Evolutionary conservation across 2,888 invertebrate species (phyloP), one percentile per base, ranked within the genome.

Genomic region (Aelia acuminata): DNA sequence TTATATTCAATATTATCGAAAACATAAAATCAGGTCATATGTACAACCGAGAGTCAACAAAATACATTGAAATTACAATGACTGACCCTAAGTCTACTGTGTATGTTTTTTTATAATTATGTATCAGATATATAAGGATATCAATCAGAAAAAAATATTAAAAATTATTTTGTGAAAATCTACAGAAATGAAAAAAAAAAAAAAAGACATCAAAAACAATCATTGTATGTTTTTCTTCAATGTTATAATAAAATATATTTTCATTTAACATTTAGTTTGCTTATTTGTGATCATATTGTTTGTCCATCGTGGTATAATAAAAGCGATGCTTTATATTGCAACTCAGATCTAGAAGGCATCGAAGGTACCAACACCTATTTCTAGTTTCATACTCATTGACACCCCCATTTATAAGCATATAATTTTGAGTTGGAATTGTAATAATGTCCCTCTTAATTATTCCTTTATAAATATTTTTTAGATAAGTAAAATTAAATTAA

Each of bases 331-430:
- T 70, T 70, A 18, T 35, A 70, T 70, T 35, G 63, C 63, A 70
- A 70, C 63, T 70, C 63, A 70, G 63, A 70, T 70, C 35, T 70
- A 70, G 63, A 70, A 70, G 63, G 31, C 63, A 70, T 70, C 35
- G n/a, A n/a, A n/a, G n/a, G n/a, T n/a, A n/a, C n/a, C n/a, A n/a
- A n/a, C n/a, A n/a, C n/a, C n/a, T n/a, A n/a, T n/a, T n/a, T n/a
- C n/a, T n/a, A n/a, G n/a, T n/a, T n/a, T n/a, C n/a, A n/a, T n/a
- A n/a, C n/a, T n/a, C n/a, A n/a, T n/a, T n/a, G n/a, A n/a, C n/a
- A n/a, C n/a, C n/a, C n/a, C n/a, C n/a, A n/a, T n/a, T n/a, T n/a
- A n/a, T n/a, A n/a, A n/a, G n/a, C n/a, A n/a, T n/a, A n/a, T n/a
- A n/a, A n/a, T n/a, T n/a, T n/a, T n/a, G n/a, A n/a, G n/a, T n/a